Evolutionary conservation across 2,888 invertebrate species (phyloP), one percentile per base, ranked within the genome.

Genomic region (Plebejus melissa): DNA sequence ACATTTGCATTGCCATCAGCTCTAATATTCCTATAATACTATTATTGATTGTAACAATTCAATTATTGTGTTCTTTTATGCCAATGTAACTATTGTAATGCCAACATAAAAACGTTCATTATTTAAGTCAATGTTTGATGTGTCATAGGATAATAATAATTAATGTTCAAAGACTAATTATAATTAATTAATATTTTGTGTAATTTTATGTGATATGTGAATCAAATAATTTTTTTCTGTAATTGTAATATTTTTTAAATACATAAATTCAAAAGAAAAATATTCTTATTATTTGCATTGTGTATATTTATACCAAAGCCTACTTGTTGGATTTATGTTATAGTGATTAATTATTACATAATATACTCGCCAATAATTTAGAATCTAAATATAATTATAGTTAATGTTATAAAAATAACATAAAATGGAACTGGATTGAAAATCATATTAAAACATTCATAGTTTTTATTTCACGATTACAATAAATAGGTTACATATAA

Each of bases 211-310:
- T 36, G 65, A 65, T 65, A 65, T 16, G 65, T 70, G 41, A 72
- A 72, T 72, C 11, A 54, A 72, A 54, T 72, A 28, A 16, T 50
- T 7, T 50, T 50, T 72, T 72, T 50, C 32, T 41, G 16, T 70
- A 70, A 70, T 65, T 65, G 36, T 65, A 65, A 70, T 41, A 69
- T 69, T 38, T 36, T 69, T 70, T 69, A n/a, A 70, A 70, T 70
- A 69, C 9, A 28, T 65, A 2, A n/a, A 65, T 74, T 28, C 4
- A 60, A 65, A 65, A 41, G 4, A 22, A 74, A 57, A 57, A 22
- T 57, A 74, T 58, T 9, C 11, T 41, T 74, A 74, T 74, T 65
- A 65, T 65, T 13, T 65, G 32, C 60, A 28, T 22, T 28, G 1
- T 57, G n/a, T 57, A 3, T 22, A 3, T 22, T 28, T 22, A 4